Evolutionary conservation across 2,888 invertebrate genomes (phyloP), one percentile per base, ranked within the genome.

Genomic region (Bugulina stolonifera): DNA sequence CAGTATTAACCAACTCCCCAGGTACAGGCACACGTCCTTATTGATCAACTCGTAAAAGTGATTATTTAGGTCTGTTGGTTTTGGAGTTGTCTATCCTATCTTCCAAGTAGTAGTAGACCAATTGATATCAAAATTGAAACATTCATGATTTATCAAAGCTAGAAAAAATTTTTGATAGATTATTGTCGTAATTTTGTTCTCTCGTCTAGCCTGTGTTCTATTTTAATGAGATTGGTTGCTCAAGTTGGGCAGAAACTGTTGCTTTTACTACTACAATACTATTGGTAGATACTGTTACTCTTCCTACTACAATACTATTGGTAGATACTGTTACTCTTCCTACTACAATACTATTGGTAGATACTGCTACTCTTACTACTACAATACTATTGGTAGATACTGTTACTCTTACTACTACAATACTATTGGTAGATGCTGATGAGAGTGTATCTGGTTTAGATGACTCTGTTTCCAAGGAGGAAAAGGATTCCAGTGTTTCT

Each of bases 401-500:
- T 52, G 52, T 52, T 14, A 10, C 22, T 14, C 52, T 52, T 14
- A 10, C 52, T 52, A 52, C n/a, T n/a, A n/a, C 25, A 57, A 3
- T 57, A n/a, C 25, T 18, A 29, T 32, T 2, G 3, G 32, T 34
- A 64, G 57, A 57, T 10, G 14, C 32, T 10, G 64, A 64, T 14
- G 64, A 27, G 3, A 64, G 32, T 32, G n/a, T n/a, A 14, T 64
- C 64, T 14, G 64, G 64, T 14, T 3, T 64, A 14, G 64, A 64
- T 27, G 64, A 64, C 32, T 64, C 64, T 64, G 22, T 14, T 3
- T 25, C n/a, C 25, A 64, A 64, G 32, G 64, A 64, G 27, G 64
- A 64, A 10, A 64, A 32, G 32, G 32, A 64, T 64, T 14, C 18
- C 5, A 32, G 64, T n/a, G 32, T 5, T 10, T 64, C 64, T 27